These are phyloP conservation scores for Tenualosa ilisha DNA, from an alignment of 2,797 vertebrate species.

Conservation along the genomic window DNA sequence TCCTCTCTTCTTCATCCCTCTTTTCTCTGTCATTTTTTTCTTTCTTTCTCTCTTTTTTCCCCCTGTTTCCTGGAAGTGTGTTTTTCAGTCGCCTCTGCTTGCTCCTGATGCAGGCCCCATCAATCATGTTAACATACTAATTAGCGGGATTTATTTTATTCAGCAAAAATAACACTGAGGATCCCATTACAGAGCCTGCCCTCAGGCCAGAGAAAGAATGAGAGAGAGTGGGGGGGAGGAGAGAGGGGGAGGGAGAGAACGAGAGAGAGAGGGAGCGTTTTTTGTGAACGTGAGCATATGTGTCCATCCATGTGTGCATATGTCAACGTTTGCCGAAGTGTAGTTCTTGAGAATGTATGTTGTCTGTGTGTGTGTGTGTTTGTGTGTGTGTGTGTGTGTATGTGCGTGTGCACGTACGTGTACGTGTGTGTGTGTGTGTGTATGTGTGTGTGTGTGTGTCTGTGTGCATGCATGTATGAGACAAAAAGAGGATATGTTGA, in stretches of 20 bases:
- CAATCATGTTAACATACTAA: constrained; percentile 99
- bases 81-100: constrained; percentile 38
- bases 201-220: constrained; percentile 31
- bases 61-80: constrained; percentile 52
- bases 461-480: constrained; percentile 24
- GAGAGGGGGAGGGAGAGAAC: neutral
- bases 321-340: neutral
- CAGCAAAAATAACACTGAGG: constrained; percentile 84
- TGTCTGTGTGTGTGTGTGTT: constrained; percentile 17
- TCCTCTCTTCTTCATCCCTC: constrained; percentile 6
- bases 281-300: constrained; percentile 22
- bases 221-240: neutral
- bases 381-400: neutral
- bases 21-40: neutral
- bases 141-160: constrained; percentile 94
- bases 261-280: neutral
- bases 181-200: constrained; percentile 76
- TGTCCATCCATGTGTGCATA: constrained; percentile 16
- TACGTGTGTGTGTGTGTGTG: constrained; percentile 5
- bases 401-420: too few relatives aligned
- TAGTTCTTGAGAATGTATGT: neutral
- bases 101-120: constrained; percentile 67
- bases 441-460: neutral
- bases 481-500: constrained; percentile 35
- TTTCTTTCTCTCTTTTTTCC: constrained; percentile 32